Conservation (phyloP, 2,888 invertebrate genomes). For the Thalpophila matura region DNA sequence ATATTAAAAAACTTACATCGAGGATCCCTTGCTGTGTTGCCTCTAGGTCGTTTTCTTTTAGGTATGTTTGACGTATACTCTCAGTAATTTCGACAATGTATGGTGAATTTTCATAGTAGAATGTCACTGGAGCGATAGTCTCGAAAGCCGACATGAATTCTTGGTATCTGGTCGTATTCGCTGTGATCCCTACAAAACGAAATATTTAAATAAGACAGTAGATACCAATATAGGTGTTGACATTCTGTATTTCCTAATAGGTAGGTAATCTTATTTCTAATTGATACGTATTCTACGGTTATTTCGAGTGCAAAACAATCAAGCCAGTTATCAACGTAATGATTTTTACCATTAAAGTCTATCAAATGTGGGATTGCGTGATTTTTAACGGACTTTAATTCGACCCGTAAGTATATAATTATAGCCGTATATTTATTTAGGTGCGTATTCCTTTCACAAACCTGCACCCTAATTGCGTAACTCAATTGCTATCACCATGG, state of each 20-base stretch:
- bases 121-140: constrained; percentile 90
- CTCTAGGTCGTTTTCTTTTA: constrained; percentile 83
- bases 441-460: too few species aligned
- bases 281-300: too few species aligned
- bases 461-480: too few species aligned
- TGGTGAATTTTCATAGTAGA: constrained; percentile 91
- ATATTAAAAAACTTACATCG: constrained; percentile 85
- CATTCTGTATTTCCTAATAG: not conserved
- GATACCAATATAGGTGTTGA: too few species aligned
- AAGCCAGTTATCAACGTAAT: too few species aligned
- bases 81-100: constrained; percentile 85
- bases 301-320: too few species aligned
- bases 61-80: constrained; percentile 90
- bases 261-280: not conserved
- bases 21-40: constrained; percentile 88
- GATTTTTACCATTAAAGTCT: too few species aligned
- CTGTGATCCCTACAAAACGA: constrained; percentile 83
- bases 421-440: too few species aligned
- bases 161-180: constrained; percentile 84
- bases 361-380: too few species aligned
- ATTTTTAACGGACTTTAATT: too few species aligned
- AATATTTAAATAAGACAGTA: constrained; percentile 46
- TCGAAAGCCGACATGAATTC: constrained; percentile 90
- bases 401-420: too few species aligned
- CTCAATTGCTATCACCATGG: too few species aligned